phyloP scores from a whole-genome alignment of 2,888 invertebrate species.

The Melipona beecheii region DNA sequence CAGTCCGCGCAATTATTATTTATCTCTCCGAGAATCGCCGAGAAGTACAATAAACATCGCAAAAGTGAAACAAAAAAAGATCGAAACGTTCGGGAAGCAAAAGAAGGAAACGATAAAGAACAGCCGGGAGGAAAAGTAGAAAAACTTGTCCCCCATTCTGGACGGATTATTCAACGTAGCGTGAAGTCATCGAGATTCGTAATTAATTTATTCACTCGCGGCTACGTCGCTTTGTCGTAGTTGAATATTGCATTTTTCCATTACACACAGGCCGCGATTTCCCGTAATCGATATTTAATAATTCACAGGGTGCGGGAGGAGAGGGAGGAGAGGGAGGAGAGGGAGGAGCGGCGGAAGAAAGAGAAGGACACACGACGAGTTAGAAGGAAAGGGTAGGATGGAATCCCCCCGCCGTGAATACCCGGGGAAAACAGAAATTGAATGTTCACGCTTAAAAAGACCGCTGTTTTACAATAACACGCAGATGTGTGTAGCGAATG shows the following conservation, averaged over 20 bases:
- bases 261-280: constrained; percentile 60
- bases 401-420: background rate
- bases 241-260: constrained; percentile 71
- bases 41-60: background rate
- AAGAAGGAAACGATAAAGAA: too few species aligned
- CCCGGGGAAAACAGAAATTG: constrained; percentile 45
- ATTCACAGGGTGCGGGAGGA: constrained; percentile 22
- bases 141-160: constrained; percentile 19
- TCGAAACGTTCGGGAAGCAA: background rate
- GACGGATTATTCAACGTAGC: constrained; percentile 32
- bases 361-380: background rate
- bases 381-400: background rate
- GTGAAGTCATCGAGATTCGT: constrained; percentile 44
- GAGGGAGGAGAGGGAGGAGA: too few species aligned
- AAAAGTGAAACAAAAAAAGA: background rate
- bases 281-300: constrained; percentile 68
- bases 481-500: constrained; percentile 30
- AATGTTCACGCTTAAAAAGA: constrained; percentile 54
- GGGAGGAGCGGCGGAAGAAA: too few species aligned
- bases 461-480: constrained; percentile 40
- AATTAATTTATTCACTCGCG: constrained; percentile 65
- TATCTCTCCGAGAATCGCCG: background rate
- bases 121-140: background rate
- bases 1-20: background rate
- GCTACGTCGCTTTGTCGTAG: constrained; percentile 52